Evolutionary conservation across 2,113 vertebrate genomes (phyloP).

Genomic region (Upupa epops): DNA sequence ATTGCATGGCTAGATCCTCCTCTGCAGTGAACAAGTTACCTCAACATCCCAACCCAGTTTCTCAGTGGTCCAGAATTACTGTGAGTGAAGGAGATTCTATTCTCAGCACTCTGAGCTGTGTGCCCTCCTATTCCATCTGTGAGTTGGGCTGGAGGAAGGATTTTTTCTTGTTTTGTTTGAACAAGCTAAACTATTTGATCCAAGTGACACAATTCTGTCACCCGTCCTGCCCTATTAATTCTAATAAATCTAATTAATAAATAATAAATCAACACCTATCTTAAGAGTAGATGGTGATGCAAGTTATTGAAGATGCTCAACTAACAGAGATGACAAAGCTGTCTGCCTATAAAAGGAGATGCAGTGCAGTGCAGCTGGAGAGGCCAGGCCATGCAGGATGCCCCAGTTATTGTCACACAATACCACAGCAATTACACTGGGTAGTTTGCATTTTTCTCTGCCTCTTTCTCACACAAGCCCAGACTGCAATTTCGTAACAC

Average conservation of each 20-base stretch:
- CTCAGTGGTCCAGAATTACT: not conserved
- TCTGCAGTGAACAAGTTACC: not conserved
- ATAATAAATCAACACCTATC: no score
- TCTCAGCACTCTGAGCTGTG: not conserved
- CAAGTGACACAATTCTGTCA: not conserved
- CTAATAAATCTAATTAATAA: not conserved
- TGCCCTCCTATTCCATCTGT: not conserved
- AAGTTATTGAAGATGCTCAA: not conserved
- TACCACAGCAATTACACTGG: not conserved
- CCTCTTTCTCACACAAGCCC: not conserved
- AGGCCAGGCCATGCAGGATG: not conserved
- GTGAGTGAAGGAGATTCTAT: not conserved
- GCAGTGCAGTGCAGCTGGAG: not conserved
- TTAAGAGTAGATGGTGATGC: not conserved
- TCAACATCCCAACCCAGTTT: not conserved
- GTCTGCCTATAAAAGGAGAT: not conserved
- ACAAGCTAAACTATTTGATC: not conserved
- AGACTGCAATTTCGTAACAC: not conserved
- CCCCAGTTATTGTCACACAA: not conserved
- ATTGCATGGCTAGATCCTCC: not conserved
- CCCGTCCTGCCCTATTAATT: not conserved
- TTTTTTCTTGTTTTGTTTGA: not conserved
- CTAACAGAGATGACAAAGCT: not conserved
- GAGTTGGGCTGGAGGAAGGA: not conserved
- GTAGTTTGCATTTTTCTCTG: slow-evolving; percentile 2